These are phyloP conservation scores for Cyprinodon brontotheroides DNA, from an alignment of 2,113 vertebrate genomes.

Conservation along the genomic window DNA sequence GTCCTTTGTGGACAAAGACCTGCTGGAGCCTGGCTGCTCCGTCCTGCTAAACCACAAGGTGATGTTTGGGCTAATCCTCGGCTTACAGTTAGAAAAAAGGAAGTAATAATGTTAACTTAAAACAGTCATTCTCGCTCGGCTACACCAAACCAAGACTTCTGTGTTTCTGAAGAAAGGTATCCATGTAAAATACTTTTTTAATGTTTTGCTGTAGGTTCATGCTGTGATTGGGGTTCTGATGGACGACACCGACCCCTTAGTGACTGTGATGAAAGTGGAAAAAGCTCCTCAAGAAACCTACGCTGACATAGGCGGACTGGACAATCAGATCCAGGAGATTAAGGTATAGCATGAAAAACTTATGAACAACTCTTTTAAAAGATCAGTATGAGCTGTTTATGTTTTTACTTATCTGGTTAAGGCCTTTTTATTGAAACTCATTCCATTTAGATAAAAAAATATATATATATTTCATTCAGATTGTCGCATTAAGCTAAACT, in stretches of 20 bases:
- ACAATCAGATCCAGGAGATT: constrained; percentile 98
- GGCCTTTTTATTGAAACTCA: too few species aligned
- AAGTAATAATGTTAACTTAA: not conserved
- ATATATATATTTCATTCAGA: too few species aligned
- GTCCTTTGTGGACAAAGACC: constrained; percentile 97
- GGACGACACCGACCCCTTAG: constrained; percentile 97
- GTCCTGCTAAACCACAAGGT: constrained; percentile 98
- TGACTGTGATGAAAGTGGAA: constrained; percentile 99
- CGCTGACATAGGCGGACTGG: constrained; percentile 94
- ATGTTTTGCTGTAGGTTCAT: constrained; percentile 84
- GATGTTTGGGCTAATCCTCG: constrained; percentile 2
- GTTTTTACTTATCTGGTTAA: too few species aligned
- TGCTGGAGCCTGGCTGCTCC: constrained; percentile 96
- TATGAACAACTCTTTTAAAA: too few species aligned
- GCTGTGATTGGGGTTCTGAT: constrained; percentile 97
- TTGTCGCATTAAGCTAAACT: too few species aligned
- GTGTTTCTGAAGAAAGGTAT: too few species aligned
- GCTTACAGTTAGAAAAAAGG: too few species aligned
- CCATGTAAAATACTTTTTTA: not conserved
- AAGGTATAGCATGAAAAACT: constrained; percentile 78
- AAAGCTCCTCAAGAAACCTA: constrained; percentile 98
- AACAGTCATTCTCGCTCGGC: not conserved
- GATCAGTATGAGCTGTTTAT: too few species aligned
- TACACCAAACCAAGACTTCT: not conserved
- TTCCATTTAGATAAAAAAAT: too few species aligned